Base-by-base conservation (phyloP, 2,797 vertebrate genomes). In the Neomorphus geoffroyi region DNA sequence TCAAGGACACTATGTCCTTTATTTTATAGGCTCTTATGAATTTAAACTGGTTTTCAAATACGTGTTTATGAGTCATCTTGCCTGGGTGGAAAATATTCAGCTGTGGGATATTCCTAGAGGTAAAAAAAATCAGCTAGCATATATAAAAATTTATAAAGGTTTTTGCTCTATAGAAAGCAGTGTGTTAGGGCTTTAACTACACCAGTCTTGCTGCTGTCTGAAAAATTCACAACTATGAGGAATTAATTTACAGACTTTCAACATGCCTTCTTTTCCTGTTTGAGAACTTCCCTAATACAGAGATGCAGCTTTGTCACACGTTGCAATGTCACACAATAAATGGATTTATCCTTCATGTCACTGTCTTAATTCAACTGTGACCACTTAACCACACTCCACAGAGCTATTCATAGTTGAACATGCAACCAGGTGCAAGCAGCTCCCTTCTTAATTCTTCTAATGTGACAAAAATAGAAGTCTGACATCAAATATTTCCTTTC, bases 21-120 rank as follows among this genome's bases (percentile, higher is more conserved):
- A 75, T 90, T 93, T 94, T 88, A 83, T 30, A 91, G 53, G 41
- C 17, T 75, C 2, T 60, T 71, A 88, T 53, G 24, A 91, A 81
- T 94, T 90, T 77, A 86, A 30, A 66, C 28, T 91, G 64, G 18
- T 86, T 94, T 96, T 92, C 58, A 86, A 91, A 70, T 45, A 69
- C 24, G 21, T 74, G 21, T 79, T 94, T 86, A 79, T 39, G 70
- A 93, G 32, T 48, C 72, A 90, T 33, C 26, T 46, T 79, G 37
- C 46, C 13, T 16, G 4, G 8, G 4, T 81, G 28, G 60, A 95
- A 96, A 92, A 82, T 64, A 79, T 23, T 92, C 64, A 61, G 54
- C 22, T 61, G 39, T 43, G 27, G 32, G 48, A 66, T 91, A 81
- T 43, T 91, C n/a, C 46, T 75, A 64, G 28, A 79, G 17, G 51